Evolutionary conservation across 2,797 vertebrate genomes (phyloP).

Genomic region (Peromyscus eremicus): DNA sequence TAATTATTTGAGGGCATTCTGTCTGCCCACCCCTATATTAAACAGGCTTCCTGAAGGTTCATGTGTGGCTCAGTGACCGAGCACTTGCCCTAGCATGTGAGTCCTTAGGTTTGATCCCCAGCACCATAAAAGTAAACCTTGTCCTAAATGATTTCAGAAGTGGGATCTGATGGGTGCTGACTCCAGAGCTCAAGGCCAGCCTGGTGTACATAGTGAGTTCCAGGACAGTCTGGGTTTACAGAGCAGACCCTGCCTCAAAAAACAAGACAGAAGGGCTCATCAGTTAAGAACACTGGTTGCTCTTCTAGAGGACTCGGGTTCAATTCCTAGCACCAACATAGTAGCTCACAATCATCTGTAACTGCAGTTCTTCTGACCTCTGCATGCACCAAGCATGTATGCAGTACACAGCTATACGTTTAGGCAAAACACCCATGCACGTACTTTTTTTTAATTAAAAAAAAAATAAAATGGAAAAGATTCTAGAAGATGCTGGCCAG

Average conservation of each 20-base stretch:
- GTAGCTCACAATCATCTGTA: not conserved
- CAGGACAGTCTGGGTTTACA: not conserved
- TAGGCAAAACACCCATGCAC: not conserved
- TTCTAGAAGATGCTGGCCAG: not conserved
- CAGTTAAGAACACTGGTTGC: not conserved
- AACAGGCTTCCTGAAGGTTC: not conserved
- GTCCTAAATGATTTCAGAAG: slow-evolving; percentile 35
- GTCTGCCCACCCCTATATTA: slow-evolving; percentile 24
- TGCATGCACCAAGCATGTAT: not conserved
- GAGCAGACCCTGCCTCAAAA: not conserved
- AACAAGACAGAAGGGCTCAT: not conserved
- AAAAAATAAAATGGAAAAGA: not conserved
- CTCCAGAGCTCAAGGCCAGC: not conserved
- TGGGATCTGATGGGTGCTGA: not conserved
- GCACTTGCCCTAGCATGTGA: not conserved
- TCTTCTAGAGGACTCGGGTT: not conserved
- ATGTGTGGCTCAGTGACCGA: not conserved
- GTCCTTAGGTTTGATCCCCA: not conserved
- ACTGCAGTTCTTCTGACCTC: not conserved
- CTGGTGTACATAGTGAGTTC: not conserved
- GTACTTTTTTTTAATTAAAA: not conserved
- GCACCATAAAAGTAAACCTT: not conserved
- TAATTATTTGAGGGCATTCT: not conserved
- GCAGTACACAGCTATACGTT: not conserved
- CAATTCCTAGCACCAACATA: not conserved